A percentile compares a stretch with the other conserved stretches of the same genome.
Conservation (phyloP, 2,888 invertebrate species). For the Melolontha melolontha region DNA sequence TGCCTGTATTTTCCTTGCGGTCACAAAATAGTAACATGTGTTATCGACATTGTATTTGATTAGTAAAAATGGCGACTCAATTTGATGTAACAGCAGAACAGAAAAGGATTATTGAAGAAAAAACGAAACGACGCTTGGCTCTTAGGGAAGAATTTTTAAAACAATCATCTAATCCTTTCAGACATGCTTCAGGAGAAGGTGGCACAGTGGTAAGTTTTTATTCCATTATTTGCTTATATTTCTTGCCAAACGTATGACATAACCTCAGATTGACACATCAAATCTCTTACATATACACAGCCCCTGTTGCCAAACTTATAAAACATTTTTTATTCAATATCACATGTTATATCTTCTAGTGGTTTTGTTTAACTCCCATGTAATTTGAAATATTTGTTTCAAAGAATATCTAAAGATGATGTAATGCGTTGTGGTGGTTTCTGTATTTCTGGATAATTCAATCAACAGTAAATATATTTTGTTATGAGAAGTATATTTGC, state of each 20-base stretch:
- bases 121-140: constrained; percentile 71
- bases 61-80: constrained; percentile 61
- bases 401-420: too few species aligned
- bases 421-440: too few species aligned
- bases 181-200: constrained; percentile 74
- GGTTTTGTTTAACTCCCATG: too few species aligned
- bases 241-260: constrained; percentile 24
- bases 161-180: constrained; percentile 77
- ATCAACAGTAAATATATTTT: too few species aligned
- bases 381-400: too few species aligned
- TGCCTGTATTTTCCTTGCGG: too few species aligned
- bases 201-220: constrained; percentile 76
- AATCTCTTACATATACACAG: not conserved
- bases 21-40: not conserved
- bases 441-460: too few species aligned
- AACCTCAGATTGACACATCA: constrained; percentile 22
- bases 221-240: not conserved
- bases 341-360: too few species aligned
- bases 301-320: constrained; percentile 5
- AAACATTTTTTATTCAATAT: not conserved
- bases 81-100: constrained; percentile 70
- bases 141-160: constrained; percentile 80
- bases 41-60: constrained; percentile 18
- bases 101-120: constrained; percentile 70
- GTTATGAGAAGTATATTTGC: too few species aligned